Percentiles rank a stretch among this genome's conserved stretches.
Conservation (phyloP, 1,140 invertebrate species). For the Centruroides sculpturatus region DNA sequence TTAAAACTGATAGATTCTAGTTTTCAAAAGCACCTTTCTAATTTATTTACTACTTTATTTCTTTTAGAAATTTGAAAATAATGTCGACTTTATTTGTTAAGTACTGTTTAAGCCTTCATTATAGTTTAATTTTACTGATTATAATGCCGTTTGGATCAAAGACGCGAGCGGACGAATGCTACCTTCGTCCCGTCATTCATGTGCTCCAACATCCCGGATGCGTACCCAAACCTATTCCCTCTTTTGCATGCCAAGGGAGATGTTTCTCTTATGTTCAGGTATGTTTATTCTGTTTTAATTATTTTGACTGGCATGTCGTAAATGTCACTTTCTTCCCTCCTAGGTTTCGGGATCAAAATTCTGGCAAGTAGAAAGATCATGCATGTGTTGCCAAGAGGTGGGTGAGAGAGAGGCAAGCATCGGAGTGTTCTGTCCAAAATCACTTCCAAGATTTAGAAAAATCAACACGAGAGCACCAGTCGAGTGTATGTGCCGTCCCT, state of each 20-base stretch:
- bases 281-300: slow-evolving; percentile 11
- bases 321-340: not conserved
- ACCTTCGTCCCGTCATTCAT: slow-evolving; percentile 80
- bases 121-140: too few relatives aligned
- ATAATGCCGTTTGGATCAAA: not conserved
- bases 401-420: slow-evolving; percentile 79
- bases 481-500: slow-evolving; percentile 86
- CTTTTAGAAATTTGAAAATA: too few relatives aligned
- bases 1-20: too few relatives aligned
- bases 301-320: not conserved
- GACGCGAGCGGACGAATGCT: slow-evolving; percentile 52
- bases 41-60: too few relatives aligned
- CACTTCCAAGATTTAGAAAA: slow-evolving; percentile 72
- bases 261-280: slow-evolving; percentile 87
- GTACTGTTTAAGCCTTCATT: too few relatives aligned
- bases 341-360: slow-evolving; percentile 89
- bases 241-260: slow-evolving; percentile 77
- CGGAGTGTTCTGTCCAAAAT: slow-evolving; percentile 73
- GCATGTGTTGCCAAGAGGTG: slow-evolving; percentile 87
- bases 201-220: slow-evolving; percentile 81
- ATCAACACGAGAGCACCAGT: slow-evolving; percentile 76
- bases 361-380: slow-evolving; percentile 88
- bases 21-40: too few relatives aligned
- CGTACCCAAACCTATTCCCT: slow-evolving; percentile 80
- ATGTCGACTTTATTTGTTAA: too few relatives aligned